Percentiles rank a stretch among this genome's conserved stretches.
Conservation (phyloP, 2,888 invertebrate species). For the Lamproptera curius region DNA sequence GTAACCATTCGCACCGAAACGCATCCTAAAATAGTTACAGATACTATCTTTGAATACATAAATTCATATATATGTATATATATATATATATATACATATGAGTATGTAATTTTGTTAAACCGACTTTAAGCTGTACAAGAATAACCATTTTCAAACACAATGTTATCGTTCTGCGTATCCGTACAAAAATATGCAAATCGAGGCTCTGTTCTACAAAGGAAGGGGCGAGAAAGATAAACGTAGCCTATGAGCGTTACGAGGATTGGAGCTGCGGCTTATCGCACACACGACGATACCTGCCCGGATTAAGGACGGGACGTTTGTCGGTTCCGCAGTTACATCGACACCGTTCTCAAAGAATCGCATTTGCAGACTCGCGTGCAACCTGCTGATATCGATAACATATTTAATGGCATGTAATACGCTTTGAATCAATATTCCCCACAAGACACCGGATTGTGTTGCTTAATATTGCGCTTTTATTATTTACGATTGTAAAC, state of each 20-base stretch:
- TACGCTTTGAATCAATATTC: no score
- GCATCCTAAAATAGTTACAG: neutral
- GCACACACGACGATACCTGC: constrained; percentile 1
- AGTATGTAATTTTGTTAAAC: neutral
- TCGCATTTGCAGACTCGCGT: neutral
- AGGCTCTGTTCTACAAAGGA: neutral
- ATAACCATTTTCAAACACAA: neutral
- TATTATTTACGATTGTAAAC: no score
- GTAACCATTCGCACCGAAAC: neutral
- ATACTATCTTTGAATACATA: no score
- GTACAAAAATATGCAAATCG: neutral
- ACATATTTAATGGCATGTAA: neutral
- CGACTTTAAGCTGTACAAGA: neutral
- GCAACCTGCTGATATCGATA: neutral
- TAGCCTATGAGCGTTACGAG: neutral
- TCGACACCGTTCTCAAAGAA: neutral
- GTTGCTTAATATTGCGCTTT: no score
- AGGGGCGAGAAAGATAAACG: neutral
- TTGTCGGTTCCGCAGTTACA: neutral
- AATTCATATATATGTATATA: neutral
- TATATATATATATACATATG: neutral
- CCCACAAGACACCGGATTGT: no score
- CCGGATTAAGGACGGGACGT: constrained; percentile 1
- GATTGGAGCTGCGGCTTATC: neutral
- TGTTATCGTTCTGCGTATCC: neutral